A percentile compares a stretch with the other conserved stretches of the same genome.
phyloP scores from a whole-genome alignment of 2,888 invertebrate genomes.

The Selenia dentaria region DNA sequence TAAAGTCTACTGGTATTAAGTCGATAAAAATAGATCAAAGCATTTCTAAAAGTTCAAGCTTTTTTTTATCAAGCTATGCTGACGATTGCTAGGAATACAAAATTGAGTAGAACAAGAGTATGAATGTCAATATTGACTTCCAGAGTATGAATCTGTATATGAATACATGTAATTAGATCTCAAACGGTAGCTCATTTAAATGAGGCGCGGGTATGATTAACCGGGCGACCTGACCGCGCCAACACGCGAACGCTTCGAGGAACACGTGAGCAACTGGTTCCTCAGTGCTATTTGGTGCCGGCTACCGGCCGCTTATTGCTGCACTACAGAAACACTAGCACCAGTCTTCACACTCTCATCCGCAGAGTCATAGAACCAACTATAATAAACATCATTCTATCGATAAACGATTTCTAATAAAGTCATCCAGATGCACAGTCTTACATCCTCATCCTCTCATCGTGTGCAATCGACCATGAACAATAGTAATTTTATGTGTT shows the following conservation, averaged over 20 bases:
- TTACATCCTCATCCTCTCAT: not conserved
- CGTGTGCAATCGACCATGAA: conserved; percentile 26
- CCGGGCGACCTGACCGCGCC: conserved; percentile 35
- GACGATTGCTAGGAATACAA: too few species aligned
- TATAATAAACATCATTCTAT: not conserved
- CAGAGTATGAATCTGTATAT: not conserved
- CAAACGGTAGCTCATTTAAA: conserved; percentile 60
- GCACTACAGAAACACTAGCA: conserved; percentile 1
- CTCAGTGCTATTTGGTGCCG: conserved; percentile 47
- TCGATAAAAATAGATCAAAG: too few species aligned
- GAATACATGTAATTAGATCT: not conserved
- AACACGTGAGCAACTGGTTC: conserved; percentile 60
- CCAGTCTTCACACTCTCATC: conserved; percentile 2
- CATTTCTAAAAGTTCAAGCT: too few species aligned
- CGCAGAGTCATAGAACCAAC: not conserved
- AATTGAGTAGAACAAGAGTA: too few species aligned
- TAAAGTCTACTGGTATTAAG: too few species aligned
- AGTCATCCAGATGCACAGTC: conserved; percentile 6
- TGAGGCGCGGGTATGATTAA: conserved; percentile 62
- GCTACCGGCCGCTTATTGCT: too few species aligned
- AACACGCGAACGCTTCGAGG: conserved; percentile 48
- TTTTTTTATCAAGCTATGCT: too few species aligned
- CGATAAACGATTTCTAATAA: conserved; percentile 3
- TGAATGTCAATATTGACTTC: not conserved
- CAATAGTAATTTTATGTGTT: conserved; percentile 19